Evolutionary conservation across 2,797 vertebrate genomes (phyloP).

Genomic region (Poecile montanus): DNA sequence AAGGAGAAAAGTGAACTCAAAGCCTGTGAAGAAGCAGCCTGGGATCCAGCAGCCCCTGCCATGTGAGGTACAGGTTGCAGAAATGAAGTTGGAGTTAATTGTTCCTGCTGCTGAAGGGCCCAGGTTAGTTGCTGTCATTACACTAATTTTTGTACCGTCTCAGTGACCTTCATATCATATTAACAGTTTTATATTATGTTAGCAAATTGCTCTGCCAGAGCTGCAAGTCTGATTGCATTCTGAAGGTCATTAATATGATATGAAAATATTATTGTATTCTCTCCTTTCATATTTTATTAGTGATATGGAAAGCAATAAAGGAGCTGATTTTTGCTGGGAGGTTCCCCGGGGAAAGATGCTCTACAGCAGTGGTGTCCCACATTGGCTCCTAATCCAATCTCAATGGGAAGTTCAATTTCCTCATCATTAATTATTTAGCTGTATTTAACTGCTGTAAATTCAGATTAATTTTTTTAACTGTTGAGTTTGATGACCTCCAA

Average conservation of each 20-base stretch:
- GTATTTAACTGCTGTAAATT: constrained; percentile 67
- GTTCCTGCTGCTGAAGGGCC: constrained; percentile 32
- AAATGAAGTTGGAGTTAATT: constrained; percentile 31
- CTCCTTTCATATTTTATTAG: constrained; percentile 73
- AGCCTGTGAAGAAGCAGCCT: background rate
- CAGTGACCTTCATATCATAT: constrained; percentile 59
- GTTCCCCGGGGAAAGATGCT: constrained; percentile 48
- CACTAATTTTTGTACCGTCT: constrained; percentile 39
- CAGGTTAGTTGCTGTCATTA: constrained; percentile 14
- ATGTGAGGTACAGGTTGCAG: background rate
- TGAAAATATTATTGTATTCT: constrained; percentile 70
- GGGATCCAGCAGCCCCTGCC: background rate
- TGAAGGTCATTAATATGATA: constrained; percentile 70
- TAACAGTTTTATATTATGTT: constrained; percentile 66
- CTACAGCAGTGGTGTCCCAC: constrained; percentile 58
- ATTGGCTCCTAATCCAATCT: constrained; percentile 62
- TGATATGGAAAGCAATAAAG: constrained; percentile 69
- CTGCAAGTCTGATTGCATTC: constrained; percentile 62
- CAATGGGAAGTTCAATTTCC: constrained; percentile 67
- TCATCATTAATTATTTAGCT: constrained; percentile 72
- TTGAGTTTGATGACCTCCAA: constrained; percentile 62
- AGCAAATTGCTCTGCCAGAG: constrained; percentile 64
- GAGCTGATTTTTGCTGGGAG: constrained; percentile 63
- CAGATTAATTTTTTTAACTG: constrained; percentile 64
- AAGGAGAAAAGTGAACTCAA: background rate